Conservation (phyloP, 2,113 vertebrate species). For the Ovis canadensis region DNA sequence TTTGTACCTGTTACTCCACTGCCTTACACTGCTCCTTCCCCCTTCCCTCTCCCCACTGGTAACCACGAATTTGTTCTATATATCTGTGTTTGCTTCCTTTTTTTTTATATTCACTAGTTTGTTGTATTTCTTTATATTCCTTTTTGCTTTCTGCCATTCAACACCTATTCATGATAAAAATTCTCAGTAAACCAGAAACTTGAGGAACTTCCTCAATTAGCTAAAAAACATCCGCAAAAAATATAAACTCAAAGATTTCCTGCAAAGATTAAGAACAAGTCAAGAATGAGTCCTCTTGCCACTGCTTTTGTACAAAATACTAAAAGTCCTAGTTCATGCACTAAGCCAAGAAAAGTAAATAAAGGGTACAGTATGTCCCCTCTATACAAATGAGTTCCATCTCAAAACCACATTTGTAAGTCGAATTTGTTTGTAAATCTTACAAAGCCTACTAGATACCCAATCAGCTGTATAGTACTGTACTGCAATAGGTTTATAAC, state of each 20-base stretch:
- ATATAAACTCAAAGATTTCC: background rate
- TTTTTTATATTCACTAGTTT: background rate
- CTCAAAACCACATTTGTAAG: background rate
- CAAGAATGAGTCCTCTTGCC: background rate
- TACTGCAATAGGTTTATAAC: background rate
- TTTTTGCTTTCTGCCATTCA: background rate
- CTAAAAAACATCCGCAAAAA: rapidly evolving
- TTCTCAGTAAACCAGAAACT: background rate
- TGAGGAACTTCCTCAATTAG: background rate
- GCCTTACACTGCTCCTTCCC: background rate
- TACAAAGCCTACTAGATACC: background rate
- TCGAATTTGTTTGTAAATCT: background rate
- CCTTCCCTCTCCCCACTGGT: background rate
- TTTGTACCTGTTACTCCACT: background rate
- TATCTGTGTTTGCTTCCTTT: background rate
- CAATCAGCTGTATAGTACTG: background rate
- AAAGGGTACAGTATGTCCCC: background rate
- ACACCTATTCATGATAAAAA: background rate
- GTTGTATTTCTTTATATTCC: background rate
- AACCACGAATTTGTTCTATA: background rate
- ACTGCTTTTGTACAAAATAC: background rate
- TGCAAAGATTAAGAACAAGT: background rate
- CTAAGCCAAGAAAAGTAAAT: background rate
- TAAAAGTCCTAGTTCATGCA: background rate
- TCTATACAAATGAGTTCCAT: background rate